A percentile compares a stretch with the other conserved stretches of the same genome.
Conservation (phyloP, 2,797 vertebrate species). For the Cuniculus paca region DNA sequence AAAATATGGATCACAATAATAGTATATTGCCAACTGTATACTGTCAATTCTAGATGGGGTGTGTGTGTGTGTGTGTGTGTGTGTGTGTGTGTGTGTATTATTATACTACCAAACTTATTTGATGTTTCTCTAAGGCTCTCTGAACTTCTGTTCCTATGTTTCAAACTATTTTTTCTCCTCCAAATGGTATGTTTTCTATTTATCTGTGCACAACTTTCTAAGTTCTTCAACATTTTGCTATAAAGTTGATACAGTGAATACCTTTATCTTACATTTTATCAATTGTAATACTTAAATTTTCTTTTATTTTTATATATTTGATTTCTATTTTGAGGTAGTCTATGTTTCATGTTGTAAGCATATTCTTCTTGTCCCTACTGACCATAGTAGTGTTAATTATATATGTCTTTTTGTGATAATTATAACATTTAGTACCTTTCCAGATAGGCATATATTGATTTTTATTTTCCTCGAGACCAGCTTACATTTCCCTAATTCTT, state of each 20-base stretch:
- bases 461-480: not conserved
- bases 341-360: not conserved
- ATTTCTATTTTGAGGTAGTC: not conserved
- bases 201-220: not conserved
- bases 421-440: not conserved
- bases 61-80: too few relatives aligned
- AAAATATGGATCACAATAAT: not conserved
- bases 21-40: not conserved
- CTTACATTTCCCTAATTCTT: not conserved
- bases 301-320: not conserved
- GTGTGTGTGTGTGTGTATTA: not conserved
- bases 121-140: not conserved
- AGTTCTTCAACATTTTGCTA: not conserved
- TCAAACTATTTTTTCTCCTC: not conserved
- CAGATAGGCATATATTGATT: not conserved
- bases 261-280: not conserved
- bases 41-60: not conserved
- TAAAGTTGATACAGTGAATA: not conserved
- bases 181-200: not conserved
- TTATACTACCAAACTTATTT: not conserved
- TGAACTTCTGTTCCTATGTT: not conserved
- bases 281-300: not conserved
- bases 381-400: not conserved
- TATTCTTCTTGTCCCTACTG: not conserved
- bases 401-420: not conserved